Percentiles rank a stretch among this genome's conserved stretches.
Conservation (phyloP, 37 sponge, comb jelly and placozoan species). For the Tethya wilhelma region DNA sequence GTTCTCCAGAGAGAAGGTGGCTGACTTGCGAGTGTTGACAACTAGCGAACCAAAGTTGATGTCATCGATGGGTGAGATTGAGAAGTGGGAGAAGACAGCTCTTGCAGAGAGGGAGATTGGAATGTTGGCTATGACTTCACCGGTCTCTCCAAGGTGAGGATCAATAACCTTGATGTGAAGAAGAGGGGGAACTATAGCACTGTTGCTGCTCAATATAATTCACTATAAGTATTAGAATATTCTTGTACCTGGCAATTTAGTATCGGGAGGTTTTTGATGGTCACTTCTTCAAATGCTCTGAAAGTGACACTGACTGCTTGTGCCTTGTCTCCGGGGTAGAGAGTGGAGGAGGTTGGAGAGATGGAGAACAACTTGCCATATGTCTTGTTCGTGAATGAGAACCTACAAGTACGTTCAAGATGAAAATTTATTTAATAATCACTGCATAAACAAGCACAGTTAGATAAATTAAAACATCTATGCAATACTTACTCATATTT, state of each 20-base stretch:
- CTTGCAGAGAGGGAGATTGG: conserved; percentile 87
- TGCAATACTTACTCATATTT: conserved; percentile 89
- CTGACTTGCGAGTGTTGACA: conserved; percentile 61
- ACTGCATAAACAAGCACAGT: too few relatives aligned
- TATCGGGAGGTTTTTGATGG: conserved; percentile 82
- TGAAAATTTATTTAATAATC: too few relatives aligned
- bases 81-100: conserved; percentile 84
- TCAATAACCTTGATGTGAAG: conserved; percentile 80
- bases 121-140: conserved; percentile 95
- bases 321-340: conserved; percentile 90
- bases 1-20: conserved; percentile 87
- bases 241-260: conserved; percentile 82
- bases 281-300: conserved; percentile 75
- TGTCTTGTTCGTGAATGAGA: conserved; percentile 13
- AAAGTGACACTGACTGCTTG: conserved; percentile 77
- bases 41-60: conserved; percentile 94
- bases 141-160: conserved; percentile 80
- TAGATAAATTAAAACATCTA: not conserved
- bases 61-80: conserved; percentile 84
- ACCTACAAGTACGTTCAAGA: not conserved
- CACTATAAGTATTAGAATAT: not conserved
- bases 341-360: conserved; percentile 70
- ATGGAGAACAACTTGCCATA: conserved; percentile 75
- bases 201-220: not conserved
- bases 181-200: not conserved